These are phyloP conservation scores for Mesembrinibis cayennensis DNA, from an alignment of 2,113 vertebrate genomes.

Conservation along the genomic window DNA sequence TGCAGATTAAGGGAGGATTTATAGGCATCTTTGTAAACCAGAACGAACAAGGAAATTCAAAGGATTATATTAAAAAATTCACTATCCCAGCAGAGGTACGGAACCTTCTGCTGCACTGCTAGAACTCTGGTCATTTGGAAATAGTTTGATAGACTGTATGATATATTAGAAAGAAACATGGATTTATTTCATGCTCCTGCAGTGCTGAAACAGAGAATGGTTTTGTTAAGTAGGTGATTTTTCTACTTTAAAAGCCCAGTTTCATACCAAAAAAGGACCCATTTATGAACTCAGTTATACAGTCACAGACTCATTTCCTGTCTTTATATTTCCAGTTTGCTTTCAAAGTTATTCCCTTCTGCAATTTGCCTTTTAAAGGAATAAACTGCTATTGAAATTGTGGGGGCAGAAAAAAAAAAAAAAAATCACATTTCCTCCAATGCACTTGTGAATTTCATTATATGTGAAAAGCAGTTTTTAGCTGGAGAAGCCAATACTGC, in stretches of 20 bases:
- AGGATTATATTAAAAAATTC: slow-evolving; percentile 3
- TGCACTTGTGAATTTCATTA: slow-evolving; percentile 70
- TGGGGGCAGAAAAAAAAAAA: slow-evolving; percentile 32
- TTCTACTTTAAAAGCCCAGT: slow-evolving; percentile 66
- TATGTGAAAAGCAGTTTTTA: slow-evolving; percentile 66
- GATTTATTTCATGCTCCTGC: slow-evolving; percentile 68
- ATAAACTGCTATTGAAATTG: slow-evolving; percentile 68
- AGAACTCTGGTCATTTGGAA: slow-evolving; percentile 45
- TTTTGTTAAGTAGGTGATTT: slow-evolving; percentile 70
- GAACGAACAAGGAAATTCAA: slow-evolving; percentile 21
- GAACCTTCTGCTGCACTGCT: slow-evolving; percentile 1
- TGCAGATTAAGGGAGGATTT: slow-evolving; percentile 15
- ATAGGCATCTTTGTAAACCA: not conserved
- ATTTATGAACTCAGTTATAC: slow-evolving; percentile 70
- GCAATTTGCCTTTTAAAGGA: slow-evolving; percentile 68
- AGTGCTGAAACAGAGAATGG: slow-evolving; percentile 57
- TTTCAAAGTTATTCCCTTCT: slow-evolving; percentile 69
- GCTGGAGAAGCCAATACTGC: slow-evolving; percentile 56
- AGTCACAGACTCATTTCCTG: slow-evolving; percentile 73
- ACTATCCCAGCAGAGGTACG: not conserved
- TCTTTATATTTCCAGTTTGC: slow-evolving; percentile 72
- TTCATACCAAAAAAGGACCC: slow-evolving; percentile 66
- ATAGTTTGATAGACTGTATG: slow-evolving; percentile 49
- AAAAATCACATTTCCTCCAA: slow-evolving; percentile 60
- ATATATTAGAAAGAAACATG: slow-evolving; percentile 64